Evolutionary conservation across 30 jellyfish, hydroid and myxozoan species (phyloP).

Genomic region (Aurelia sp.): DNA sequence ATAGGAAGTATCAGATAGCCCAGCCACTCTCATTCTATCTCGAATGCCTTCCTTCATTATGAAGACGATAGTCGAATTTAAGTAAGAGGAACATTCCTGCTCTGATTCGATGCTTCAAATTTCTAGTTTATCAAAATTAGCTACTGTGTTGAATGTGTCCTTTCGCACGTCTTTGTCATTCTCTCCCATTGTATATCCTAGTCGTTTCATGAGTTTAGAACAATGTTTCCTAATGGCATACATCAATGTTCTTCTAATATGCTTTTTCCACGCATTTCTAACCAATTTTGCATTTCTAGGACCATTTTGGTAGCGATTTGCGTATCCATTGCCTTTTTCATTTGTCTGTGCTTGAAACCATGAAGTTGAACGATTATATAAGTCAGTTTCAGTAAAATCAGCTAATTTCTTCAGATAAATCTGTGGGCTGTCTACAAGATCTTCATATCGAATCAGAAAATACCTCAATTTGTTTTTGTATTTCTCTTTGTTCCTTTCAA

Average conservation of each 20-base stretch:
- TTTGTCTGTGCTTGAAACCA: slow-evolving; percentile 33
- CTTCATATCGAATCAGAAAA: slow-evolving; percentile 57
- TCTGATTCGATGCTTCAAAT: not conserved
- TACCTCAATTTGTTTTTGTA: slow-evolving; percentile 4
- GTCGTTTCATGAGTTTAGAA: slow-evolving; percentile 7
- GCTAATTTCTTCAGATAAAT: not conserved
- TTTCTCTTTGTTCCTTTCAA: slow-evolving; percentile 9
- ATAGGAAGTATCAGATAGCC: too few species aligned
- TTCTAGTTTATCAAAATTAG: not conserved
- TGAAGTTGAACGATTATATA: not conserved
- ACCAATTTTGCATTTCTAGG: slow-evolving; percentile 54
- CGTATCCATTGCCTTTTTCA: slow-evolving; percentile 15
- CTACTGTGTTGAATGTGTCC: not conserved
- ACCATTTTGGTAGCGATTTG: slow-evolving; percentile 40
- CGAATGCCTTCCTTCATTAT: too few species aligned
- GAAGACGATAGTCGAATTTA: too few species aligned
- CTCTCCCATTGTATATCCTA: not conserved
- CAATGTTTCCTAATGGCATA: slow-evolving; percentile 25
- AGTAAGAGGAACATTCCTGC: too few species aligned
- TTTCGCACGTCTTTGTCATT: not conserved
- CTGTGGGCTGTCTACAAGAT: slow-evolving; percentile 36
- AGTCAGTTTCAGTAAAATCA: slow-evolving; percentile 2
- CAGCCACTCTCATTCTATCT: too few species aligned
- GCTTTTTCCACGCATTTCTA: slow-evolving; percentile 29
- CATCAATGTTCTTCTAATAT: not conserved